Conservation (phyloP, 2,113 vertebrate species). For the Periophthalmodon schlosseri region DNA sequence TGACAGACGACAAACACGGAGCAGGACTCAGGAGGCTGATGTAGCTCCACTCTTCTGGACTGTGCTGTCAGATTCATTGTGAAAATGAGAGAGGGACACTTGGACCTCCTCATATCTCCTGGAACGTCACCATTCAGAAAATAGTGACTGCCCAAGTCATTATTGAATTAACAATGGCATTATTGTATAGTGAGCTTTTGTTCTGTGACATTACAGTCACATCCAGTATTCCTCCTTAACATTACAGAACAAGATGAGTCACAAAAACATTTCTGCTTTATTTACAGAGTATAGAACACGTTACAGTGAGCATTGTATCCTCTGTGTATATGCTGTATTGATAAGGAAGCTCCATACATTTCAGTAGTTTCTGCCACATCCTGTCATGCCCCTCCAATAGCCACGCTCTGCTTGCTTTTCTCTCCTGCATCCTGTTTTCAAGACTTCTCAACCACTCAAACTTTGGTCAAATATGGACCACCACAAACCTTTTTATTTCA, state of each 20-base stretch:
- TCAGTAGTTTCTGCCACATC: slow-evolving; percentile 54
- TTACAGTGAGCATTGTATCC: background rate
- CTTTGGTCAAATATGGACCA: slow-evolving; percentile 62
- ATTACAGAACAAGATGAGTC: background rate
- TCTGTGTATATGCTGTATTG: slow-evolving; percentile 35
- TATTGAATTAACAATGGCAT: slow-evolving; percentile 25
- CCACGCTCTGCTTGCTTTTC: slow-evolving; percentile 61
- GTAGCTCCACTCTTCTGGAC: slow-evolving; percentile 34
- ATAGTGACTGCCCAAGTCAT: slow-evolving; percentile 32
- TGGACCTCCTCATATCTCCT: slow-evolving; percentile 42
- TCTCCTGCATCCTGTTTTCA: slow-evolving; percentile 73
- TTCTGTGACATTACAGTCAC: background rate
- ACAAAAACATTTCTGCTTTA: background rate
- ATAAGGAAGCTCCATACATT: slow-evolving; percentile 62
- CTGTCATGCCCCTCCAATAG: slow-evolving; percentile 62
- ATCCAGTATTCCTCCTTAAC: background rate
- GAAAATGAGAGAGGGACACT: slow-evolving; percentile 26
- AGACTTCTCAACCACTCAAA: slow-evolving; percentile 53
- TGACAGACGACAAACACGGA: slow-evolving; percentile 25
- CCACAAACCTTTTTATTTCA: slow-evolving; percentile 44
- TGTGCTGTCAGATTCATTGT: slow-evolving; percentile 40
- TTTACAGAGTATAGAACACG: background rate
- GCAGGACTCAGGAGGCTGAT: slow-evolving; percentile 21
- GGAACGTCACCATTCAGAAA: slow-evolving; percentile 56
- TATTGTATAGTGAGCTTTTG: slow-evolving; percentile 14